A percentile compares a stretch with the other conserved stretches of the same genome.
Evolutionary conservation across 1,140 invertebrate species (phyloP).

Genomic region (Tachypleus tridentatus): DNA sequence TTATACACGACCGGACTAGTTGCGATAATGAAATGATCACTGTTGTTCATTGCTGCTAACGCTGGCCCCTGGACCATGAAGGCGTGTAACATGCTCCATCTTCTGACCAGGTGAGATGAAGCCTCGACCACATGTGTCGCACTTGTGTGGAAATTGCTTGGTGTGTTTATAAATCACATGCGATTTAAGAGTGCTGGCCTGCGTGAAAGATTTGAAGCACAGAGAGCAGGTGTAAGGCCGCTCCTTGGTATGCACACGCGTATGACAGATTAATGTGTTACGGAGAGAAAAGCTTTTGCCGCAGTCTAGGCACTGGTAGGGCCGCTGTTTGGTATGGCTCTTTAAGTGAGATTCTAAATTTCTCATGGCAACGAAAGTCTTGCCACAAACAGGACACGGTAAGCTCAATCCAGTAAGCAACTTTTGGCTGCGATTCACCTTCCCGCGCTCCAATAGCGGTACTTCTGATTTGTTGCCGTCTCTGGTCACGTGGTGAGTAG

Average conservation of each 20-base stretch:
- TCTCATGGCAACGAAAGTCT: constrained; percentile 16
- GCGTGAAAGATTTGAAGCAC: constrained; percentile 17
- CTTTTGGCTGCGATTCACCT: too few species aligned
- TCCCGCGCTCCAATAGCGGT: too few species aligned
- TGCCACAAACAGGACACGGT: constrained; percentile 17
- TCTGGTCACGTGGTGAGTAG: too few species aligned
- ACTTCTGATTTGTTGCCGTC: too few species aligned
- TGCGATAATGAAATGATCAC: too few species aligned
- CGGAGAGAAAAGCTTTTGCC: constrained; percentile 20
- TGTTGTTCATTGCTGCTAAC: too few species aligned
- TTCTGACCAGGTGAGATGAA: constrained; percentile 19
- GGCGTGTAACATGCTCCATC: constrained; percentile 5
- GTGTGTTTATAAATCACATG: constrained; percentile 22
- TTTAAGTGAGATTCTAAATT: constrained; percentile 19
- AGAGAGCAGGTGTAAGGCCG: constrained; percentile 15
- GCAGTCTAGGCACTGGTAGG: constrained; percentile 20
- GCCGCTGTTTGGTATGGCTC: constrained; percentile 19
- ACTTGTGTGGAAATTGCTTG: constrained; percentile 20
- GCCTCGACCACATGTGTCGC: constrained; percentile 18
- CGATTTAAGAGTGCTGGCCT: constrained; percentile 16
- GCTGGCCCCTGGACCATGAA: neutral
- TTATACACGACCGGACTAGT: too few species aligned
- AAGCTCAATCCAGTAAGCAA: neutral
- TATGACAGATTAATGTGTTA: constrained; percentile 21
- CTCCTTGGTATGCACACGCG: constrained; percentile 17